Percentiles rank a stretch among this genome's conserved stretches.
These are phyloP conservation scores for Hydractinia symbiolongicarpus DNA, from an alignment of 30 jellyfish, hydroid and myxozoan genomes.

Conservation along the genomic window DNA sequence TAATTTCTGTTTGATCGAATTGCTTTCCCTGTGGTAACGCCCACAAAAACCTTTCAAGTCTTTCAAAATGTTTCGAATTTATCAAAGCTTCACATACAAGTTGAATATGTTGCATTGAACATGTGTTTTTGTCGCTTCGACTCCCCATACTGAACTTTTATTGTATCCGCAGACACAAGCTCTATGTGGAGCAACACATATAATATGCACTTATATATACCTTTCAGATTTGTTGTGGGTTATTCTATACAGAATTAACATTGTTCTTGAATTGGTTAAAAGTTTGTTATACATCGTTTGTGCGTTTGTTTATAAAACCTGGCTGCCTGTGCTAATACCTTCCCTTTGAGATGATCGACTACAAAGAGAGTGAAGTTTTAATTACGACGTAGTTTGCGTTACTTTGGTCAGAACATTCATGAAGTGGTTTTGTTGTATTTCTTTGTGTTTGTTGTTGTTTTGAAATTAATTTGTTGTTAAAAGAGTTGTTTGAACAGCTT, in stretches of 20 bases:
- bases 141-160: too few relatives aligned
- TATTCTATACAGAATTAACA: too few relatives aligned
- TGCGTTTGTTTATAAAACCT: slow-evolving; percentile 1
- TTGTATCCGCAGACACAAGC: too few relatives aligned
- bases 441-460: not conserved
- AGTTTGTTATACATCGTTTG: too few relatives aligned
- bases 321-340: slow-evolving; percentile 13
- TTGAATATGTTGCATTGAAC: slow-evolving; percentile 32
- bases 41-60: slow-evolving; percentile 75
- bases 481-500: slow-evolving; percentile 11
- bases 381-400: too few relatives aligned
- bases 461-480: not conserved
- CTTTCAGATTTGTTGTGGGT: too few relatives aligned
- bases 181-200: too few relatives aligned
- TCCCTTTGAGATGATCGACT: not conserved
- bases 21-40: slow-evolving; percentile 65
- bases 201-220: too few relatives aligned
- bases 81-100: slow-evolving; percentile 70
- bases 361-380: not conserved
- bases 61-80: slow-evolving; percentile 68
- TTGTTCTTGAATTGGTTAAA: too few relatives aligned
- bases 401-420: too few relatives aligned
- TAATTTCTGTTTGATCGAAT: slow-evolving; percentile 32
- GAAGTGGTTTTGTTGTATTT: not conserved
- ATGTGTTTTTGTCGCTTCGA: not conserved